phyloP scores from a whole-genome alignment of 2,888 invertebrate genomes.

The Callinectes sapidus region DNA sequence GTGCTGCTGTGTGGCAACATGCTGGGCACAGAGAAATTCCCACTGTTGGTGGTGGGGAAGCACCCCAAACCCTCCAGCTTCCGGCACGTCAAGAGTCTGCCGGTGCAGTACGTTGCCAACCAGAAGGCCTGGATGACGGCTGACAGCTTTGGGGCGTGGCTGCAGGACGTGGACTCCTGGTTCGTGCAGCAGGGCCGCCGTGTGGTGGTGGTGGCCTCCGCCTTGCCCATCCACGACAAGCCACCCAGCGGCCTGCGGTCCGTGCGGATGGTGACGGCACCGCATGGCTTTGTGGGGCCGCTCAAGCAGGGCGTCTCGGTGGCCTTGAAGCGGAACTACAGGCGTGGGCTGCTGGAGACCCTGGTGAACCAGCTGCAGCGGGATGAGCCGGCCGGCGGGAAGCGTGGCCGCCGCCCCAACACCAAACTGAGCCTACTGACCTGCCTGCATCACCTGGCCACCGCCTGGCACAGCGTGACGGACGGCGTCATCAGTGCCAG shows the following conservation, averaged over 20 bases:
- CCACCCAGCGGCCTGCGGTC: constrained; percentile 63
- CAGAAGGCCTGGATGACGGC: constrained; percentile 70
- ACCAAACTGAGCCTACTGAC: constrained; percentile 56
- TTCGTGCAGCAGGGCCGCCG: constrained; percentile 71
- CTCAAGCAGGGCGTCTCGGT: constrained; percentile 57
- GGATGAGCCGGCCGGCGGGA: constrained; percentile 30
- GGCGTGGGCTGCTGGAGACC: constrained; percentile 65
- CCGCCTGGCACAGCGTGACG: constrained; percentile 67
- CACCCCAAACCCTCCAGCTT: constrained; percentile 62
- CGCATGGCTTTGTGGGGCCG: constrained; percentile 61
- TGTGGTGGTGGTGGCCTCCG: constrained; percentile 67
- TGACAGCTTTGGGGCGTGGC: constrained; percentile 69
- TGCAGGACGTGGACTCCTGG: constrained; percentile 71
- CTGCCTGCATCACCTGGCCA: constrained; percentile 62
- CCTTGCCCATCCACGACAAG: constrained; percentile 63
- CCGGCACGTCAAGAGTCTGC: constrained; percentile 64
- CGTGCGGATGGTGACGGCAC: constrained; percentile 59
- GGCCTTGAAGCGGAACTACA: constrained; percentile 64
- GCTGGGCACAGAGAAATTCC: constrained; percentile 70
- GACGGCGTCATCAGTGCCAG: constrained; percentile 65
- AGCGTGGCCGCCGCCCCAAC: constrained; percentile 46
- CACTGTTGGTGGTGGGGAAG: constrained; percentile 68
- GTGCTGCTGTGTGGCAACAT: constrained; percentile 70
- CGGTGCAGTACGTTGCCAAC: constrained; percentile 69
- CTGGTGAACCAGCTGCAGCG: constrained; percentile 57